These are phyloP conservation scores for Chloebia gouldiae DNA, from an alignment of 2,113 vertebrate genomes.

Conservation along the genomic window DNA sequence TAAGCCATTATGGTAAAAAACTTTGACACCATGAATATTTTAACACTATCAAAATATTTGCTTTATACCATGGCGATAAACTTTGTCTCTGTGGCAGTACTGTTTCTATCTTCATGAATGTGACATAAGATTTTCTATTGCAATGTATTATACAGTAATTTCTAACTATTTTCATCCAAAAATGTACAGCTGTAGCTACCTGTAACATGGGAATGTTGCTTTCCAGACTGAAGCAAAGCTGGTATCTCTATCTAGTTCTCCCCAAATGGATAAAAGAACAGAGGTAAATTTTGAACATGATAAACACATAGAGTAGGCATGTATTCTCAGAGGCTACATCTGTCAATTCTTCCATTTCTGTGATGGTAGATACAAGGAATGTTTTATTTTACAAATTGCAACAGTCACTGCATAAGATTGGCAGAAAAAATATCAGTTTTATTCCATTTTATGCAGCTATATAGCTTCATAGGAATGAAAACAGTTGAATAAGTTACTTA, in stretches of 20 bases:
- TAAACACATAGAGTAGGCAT: neutral
- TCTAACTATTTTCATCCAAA: neutral
- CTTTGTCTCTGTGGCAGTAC: neutral
- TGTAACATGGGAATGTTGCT: neutral
- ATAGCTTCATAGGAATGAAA: neutral
- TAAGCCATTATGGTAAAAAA: neutral
- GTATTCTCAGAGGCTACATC: neutral
- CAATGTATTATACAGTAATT: neutral
- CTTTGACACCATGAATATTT: neutral
- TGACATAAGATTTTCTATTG: neutral
- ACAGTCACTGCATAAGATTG: neutral
- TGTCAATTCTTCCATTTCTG: neutral
- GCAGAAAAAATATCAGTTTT: neutral
- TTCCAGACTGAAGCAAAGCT: neutral
- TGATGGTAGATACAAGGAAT: neutral
- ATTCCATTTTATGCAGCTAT: neutral
- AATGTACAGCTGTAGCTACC: neutral
- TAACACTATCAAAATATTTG: neutral
- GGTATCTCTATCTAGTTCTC: neutral
- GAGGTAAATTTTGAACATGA: neutral
- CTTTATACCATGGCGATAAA: neutral
- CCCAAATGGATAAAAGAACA: neutral
- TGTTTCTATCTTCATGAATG: neutral
- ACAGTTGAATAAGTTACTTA: neutral
- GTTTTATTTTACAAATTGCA: neutral